Conservation (phyloP, 2,888 invertebrate genomes). For the Amblyjoppa fuscipennis region DNA sequence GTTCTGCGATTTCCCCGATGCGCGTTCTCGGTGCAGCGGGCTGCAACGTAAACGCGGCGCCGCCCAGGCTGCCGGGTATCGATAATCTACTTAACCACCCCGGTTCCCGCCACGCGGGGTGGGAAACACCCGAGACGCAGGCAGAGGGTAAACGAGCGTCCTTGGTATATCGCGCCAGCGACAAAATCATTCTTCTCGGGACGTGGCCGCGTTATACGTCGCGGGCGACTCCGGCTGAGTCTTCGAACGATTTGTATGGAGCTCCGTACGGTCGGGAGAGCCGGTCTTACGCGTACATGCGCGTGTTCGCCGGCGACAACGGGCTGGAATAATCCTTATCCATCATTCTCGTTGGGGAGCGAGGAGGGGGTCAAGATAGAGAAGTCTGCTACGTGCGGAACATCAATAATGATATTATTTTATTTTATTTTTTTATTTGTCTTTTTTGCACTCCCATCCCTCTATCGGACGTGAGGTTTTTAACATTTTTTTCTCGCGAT, state of each 20-base stretch:
- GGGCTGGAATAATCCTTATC: slow-evolving; percentile 41
- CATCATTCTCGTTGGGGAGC: slow-evolving; percentile 5
- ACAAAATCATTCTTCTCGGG: slow-evolving; percentile 34
- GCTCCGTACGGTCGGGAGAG: not conserved
- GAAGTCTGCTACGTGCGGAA: slow-evolving; percentile 26
- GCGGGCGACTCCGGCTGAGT: slow-evolving; percentile 13
- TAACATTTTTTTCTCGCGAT: not conserved
- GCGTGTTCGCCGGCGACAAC: slow-evolving; percentile 8
- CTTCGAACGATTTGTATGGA: slow-evolving; percentile 32
- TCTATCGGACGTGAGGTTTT: not conserved
- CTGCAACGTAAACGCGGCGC: slow-evolving; percentile 50
- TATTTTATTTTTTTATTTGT: not conserved
- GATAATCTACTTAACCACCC: slow-evolving; percentile 12
- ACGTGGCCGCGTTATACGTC: not conserved
- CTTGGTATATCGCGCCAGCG: slow-evolving; percentile 25
- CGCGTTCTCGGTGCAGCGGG: slow-evolving; percentile 8
- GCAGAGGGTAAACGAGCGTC: slow-evolving; percentile 43
- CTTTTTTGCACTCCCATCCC: not conserved
- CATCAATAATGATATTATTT: slow-evolving; percentile 47
- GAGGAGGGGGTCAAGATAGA: not conserved
- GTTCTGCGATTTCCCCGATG: not conserved
- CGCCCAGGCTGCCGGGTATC: slow-evolving; percentile 36
- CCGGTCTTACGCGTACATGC: not conserved
- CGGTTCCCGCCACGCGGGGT: slow-evolving; percentile 19
- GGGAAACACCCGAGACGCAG: not conserved